Evolutionary conservation across 2,113 vertebrate species (phyloP).

Genomic region (Zootoca vivipara): DNA sequence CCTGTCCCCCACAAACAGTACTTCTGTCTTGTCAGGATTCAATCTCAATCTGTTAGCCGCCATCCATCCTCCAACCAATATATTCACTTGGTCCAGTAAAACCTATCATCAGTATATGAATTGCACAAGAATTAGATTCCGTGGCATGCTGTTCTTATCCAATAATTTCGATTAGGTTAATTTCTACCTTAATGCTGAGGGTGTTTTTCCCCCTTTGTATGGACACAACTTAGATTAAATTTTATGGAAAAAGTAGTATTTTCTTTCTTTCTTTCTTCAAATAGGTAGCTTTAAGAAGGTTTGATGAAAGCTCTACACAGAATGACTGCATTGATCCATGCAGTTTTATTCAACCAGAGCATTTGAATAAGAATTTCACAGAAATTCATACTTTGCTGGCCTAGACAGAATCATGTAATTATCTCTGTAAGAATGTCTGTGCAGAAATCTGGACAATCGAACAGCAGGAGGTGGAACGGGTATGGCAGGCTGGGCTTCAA

Average conservation of each 20-base stretch:
- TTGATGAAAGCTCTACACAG: not conserved
- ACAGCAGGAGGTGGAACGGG: not conserved
- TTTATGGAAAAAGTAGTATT: not conserved
- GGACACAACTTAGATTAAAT: conserved; percentile 1
- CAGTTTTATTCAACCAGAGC: not conserved
- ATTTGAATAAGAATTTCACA: not conserved
- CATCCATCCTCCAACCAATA: too few relatives aligned
- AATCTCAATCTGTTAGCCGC: too few relatives aligned
- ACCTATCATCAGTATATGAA: conserved; percentile 13
- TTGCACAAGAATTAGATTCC: not conserved
- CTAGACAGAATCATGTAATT: not conserved
- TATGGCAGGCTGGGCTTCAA: not conserved
- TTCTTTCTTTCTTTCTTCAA: not conserved
- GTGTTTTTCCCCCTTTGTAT: not conserved
- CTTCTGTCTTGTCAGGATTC: too few relatives aligned
- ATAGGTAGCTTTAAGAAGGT: not conserved
- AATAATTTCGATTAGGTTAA: conserved; percentile 11
- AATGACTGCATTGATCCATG: not conserved
- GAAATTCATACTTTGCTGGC: not conserved
- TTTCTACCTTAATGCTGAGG: not conserved
- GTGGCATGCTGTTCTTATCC: not conserved
- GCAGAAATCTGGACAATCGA: not conserved
- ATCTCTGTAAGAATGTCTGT: too few relatives aligned
- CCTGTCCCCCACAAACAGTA: too few relatives aligned
- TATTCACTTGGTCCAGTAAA: not conserved